A percentile compares a stretch with the other conserved stretches of the same genome.
Evolutionary conservation across 2,797 vertebrate species (phyloP).

Genomic region (Sebastes miniatus): DNA sequence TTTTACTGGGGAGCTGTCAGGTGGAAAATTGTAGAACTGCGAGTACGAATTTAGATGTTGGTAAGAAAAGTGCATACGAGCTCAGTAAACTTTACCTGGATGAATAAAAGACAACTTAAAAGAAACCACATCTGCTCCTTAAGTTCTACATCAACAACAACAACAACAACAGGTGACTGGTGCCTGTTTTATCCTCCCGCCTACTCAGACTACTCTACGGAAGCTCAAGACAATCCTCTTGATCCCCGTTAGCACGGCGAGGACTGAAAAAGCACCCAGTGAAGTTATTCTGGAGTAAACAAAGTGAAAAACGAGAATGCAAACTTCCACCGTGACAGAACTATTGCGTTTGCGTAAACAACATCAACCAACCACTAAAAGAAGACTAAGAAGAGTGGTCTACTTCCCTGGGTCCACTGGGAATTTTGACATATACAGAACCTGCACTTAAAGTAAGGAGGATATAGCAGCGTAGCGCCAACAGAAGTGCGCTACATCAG

Average conservation of each 20-base stretch:
- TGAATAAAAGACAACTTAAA: slow-evolving; percentile 44
- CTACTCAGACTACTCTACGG: slow-evolving; percentile 33
- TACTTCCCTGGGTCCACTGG: slow-evolving; percentile 69
- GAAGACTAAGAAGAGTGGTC: slow-evolving; percentile 56
- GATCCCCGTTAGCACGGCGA: slow-evolving; percentile 64
- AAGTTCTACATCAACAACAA: slow-evolving; percentile 40
- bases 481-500: slow-evolving; percentile 31
- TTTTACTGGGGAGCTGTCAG: background rate
- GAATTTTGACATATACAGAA: slow-evolving; percentile 54
- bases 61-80: slow-evolving; percentile 48
- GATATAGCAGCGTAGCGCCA: slow-evolving; percentile 18
- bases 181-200: slow-evolving; percentile 60
- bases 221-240: slow-evolving; percentile 56
- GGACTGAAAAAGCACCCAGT: slow-evolving; percentile 48
- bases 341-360: slow-evolving; percentile 69
- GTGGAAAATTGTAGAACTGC: slow-evolving; percentile 16
- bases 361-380: slow-evolving; percentile 60
- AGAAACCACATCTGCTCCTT: slow-evolving; percentile 47
- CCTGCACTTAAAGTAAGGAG: slow-evolving; percentile 48
- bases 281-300: slow-evolving; percentile 72
- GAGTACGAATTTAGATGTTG: slow-evolving; percentile 20
- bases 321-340: slow-evolving; percentile 69
- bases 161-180: slow-evolving; percentile 70
- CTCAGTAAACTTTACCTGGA: slow-evolving; percentile 58
- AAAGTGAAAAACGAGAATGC: slow-evolving; percentile 44